Conservation (phyloP, 2,888 invertebrate genomes). For the Leptinotarsa rubiginosa region DNA sequence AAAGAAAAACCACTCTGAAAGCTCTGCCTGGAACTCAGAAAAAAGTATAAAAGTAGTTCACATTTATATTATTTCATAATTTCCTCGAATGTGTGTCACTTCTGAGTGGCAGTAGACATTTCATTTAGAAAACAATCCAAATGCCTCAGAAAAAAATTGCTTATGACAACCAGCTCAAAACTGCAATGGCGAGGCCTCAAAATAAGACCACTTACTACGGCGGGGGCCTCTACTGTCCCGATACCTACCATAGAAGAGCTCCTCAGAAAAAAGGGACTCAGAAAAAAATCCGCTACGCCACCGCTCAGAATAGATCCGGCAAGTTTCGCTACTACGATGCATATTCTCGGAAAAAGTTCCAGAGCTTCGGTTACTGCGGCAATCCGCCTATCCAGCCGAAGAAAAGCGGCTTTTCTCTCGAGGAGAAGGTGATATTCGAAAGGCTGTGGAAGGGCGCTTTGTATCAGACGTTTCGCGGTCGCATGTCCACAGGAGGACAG, state of each 20-base stretch:
- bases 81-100: no score
- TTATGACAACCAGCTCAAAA: slow-evolving; percentile 15
- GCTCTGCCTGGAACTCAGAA: no score
- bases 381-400: slow-evolving; percentile 26
- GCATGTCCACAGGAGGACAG: slow-evolving; percentile 43
- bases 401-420: slow-evolving; percentile 65
- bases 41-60: no score
- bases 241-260: slow-evolving; percentile 4
- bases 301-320: slow-evolving; percentile 27
- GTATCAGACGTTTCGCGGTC: slow-evolving; percentile 62
- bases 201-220: slow-evolving; percentile 20
- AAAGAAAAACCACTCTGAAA: no score
- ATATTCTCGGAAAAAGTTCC: slow-evolving; percentile 29
- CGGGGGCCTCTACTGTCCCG: not conserved
- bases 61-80: no score
- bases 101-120: no score
- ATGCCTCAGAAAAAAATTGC: slow-evolving; percentile 36
- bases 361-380: slow-evolving; percentile 11
- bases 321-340: slow-evolving; percentile 33
- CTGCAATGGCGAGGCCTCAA: not conserved
- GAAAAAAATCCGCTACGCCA: slow-evolving; percentile 42
- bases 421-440: slow-evolving; percentile 77
- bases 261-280: slow-evolving; percentile 15
- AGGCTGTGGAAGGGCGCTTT: slow-evolving; percentile 76
- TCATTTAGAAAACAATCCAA: slow-evolving; percentile 14